Conservation (phyloP, 2,113 vertebrate genomes). For the Pangasianodon gigas region DNA sequence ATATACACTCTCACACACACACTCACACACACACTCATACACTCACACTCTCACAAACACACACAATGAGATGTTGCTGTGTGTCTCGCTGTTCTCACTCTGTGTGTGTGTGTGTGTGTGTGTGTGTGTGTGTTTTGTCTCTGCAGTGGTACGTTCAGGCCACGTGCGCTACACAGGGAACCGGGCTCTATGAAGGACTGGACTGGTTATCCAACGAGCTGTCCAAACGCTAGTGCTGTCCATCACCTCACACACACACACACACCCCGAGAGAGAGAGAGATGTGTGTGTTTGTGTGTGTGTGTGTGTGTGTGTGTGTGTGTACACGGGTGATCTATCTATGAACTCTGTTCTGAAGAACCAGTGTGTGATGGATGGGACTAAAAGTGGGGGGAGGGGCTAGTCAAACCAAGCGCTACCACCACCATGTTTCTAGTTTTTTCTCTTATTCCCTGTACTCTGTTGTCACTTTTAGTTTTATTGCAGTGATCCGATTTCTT, state of each 20-base stretch:
- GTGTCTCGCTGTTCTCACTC: not conserved
- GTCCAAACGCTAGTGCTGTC: conserved; percentile 71
- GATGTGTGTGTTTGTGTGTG: not conserved
- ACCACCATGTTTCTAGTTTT: not conserved
- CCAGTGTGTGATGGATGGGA: conserved; percentile 28
- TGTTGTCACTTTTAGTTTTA: not conserved
- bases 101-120: not conserved
- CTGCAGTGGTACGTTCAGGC: conserved; percentile 87
- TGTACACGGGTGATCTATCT: conserved; percentile 12
- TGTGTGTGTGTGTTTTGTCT: conserved; percentile 28
- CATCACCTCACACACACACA: conserved; percentile 18
- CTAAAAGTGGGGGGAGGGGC: conserved; percentile 13
- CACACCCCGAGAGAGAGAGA: conserved; percentile 35
- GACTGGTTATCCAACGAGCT: conserved; percentile 90
- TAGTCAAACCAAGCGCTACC: not conserved
- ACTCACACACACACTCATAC: no score
- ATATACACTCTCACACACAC: no score
- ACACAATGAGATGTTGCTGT: not conserved
- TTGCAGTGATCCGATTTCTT: not conserved
- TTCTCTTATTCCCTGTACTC: not conserved
- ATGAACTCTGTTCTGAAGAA: conserved; percentile 54
- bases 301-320: not conserved
- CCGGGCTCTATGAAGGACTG: conserved; percentile 87
- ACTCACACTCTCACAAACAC: no score
- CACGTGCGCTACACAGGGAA: conserved; percentile 87